phyloP scores from a whole-genome alignment of 2,113 vertebrate genomes.

The Cettia cetti region DNA sequence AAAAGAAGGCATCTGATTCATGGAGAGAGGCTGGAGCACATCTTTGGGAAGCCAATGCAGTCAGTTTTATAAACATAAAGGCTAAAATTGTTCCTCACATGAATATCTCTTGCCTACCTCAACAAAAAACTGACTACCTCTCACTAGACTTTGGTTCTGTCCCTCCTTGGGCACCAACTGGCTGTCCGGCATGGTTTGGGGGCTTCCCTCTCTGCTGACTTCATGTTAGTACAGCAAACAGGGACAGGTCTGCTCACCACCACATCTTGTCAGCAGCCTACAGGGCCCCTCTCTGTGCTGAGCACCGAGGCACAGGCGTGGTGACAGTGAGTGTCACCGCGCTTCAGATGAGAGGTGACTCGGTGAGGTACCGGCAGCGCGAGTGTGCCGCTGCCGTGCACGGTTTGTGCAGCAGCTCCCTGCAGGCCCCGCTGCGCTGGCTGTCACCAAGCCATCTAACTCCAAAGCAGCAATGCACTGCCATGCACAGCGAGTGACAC shows the following conservation, averaged over 20 bases:
- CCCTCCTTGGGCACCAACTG: neutral
- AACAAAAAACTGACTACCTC: neutral
- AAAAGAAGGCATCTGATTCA: neutral
- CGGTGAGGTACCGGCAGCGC: accelerated
- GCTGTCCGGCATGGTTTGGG: accelerated
- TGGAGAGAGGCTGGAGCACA: neutral
- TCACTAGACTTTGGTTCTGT: neutral
- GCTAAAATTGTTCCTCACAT: neutral
- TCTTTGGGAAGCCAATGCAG: neutral
- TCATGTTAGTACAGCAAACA: neutral
- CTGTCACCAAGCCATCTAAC: neutral
- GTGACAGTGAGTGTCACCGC: neutral
- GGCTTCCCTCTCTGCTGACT: neutral
- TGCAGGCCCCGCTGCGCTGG: neutral
- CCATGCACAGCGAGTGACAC: neutral
- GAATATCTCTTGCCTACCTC: neutral
- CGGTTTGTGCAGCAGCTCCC: neutral
- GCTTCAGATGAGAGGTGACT: neutral
- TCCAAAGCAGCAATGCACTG: neutral
- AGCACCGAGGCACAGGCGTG: accelerated
- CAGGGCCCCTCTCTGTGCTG: neutral
- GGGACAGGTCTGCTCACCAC: neutral
- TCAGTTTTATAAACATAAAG: neutral
- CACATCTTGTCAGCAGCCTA: neutral
- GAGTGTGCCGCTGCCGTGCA: accelerated